Conservation (phyloP, 2,888 invertebrate species). For the Lasioglossum marginatum region DNA sequence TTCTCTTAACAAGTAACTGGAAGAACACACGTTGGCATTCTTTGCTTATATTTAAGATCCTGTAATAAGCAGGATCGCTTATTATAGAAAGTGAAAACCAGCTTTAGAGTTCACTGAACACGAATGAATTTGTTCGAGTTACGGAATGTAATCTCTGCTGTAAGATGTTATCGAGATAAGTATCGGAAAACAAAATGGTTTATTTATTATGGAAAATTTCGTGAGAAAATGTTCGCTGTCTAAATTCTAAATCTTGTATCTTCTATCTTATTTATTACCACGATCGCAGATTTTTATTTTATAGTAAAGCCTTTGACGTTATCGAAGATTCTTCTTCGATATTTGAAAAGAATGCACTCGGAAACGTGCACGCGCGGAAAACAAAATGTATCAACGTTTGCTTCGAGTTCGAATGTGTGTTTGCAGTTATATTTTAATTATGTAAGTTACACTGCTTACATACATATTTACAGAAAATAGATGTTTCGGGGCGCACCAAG, state of each 20-base stretch:
- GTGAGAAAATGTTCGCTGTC: not conserved
- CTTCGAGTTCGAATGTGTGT: slow-evolving; percentile 4
- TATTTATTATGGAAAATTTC: not conserved
- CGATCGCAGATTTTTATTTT: not conserved
- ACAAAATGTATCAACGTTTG: slow-evolving; percentile 13
- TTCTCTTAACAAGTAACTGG: slow-evolving; percentile 8
- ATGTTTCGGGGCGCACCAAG: slow-evolving; percentile 41
- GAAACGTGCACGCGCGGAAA: not conserved
- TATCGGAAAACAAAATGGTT: not conserved
- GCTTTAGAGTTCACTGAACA: slow-evolving; percentile 10
- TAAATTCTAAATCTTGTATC: not conserved
- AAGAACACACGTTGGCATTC: slow-evolving; percentile 10
- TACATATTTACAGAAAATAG: slow-evolving; percentile 29
- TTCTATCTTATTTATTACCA: not conserved
- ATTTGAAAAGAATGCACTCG: not conserved
- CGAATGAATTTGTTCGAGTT: slow-evolving; percentile 7
- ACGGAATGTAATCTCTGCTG: not conserved
- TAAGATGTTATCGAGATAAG: not conserved
- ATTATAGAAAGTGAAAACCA: slow-evolving; percentile 40
- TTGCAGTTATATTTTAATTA: slow-evolving; percentile 15
- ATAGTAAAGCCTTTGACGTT: not conserved
- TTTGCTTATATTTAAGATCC: slow-evolving; percentile 17
- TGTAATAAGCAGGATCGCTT: slow-evolving; percentile 20
- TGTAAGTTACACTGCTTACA: slow-evolving; percentile 14
- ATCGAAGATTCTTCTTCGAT: not conserved